Evolutionary conservation across 2,113 vertebrate species (phyloP), one percentile per base, ranked within the genome.

Genomic region (Passer domesticus): DNA sequence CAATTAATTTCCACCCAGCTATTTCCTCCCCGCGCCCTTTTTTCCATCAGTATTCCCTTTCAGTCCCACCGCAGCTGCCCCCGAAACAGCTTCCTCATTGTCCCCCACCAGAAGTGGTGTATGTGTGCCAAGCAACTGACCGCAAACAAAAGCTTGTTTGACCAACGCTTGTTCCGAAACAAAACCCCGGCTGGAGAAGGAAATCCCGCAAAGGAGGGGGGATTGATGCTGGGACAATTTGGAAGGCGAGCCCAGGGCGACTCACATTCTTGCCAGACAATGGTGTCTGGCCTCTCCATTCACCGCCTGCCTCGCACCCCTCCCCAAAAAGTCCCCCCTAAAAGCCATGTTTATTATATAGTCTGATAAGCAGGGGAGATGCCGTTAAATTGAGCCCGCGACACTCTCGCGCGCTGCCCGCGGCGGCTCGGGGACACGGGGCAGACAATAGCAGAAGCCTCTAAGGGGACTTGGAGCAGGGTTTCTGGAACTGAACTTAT

Each of bases 101-200:
- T 98, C 97, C 97, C 62, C 78, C 87, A 96, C 96, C 94, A 98
- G 97, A 96, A 96, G 97, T 93, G 97, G 97, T 97, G 97, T 97
- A 63, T 97, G 96, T 90, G 90, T 77, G 92, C 97, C 96, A 98
- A 98, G 97, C 97, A 97, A 98, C 95, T 98, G 98, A 97, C 97
- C 98, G 93, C 97, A 98, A 97, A 98, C 98, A 98, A 98, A 98
- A 98, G 96, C 96, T 98, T 98, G 98, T 98, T 98, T 99, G 98
- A 98, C 98, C 98, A 98, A 97, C 96, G 97, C 97, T 98, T 98
- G 97, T 97, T 98, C 97, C 72, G 75, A 98, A 98, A 98, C 97
- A 98, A 98, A 98, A 97, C 96, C 89, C 95, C 24, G 84, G 90
- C 96, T 97, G 91, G 95, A 98, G 96, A 96, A 98, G 97, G 97